Evolutionary conservation across 2,888 invertebrate species (phyloP).

Genomic region (Hydriomena furcata): DNA sequence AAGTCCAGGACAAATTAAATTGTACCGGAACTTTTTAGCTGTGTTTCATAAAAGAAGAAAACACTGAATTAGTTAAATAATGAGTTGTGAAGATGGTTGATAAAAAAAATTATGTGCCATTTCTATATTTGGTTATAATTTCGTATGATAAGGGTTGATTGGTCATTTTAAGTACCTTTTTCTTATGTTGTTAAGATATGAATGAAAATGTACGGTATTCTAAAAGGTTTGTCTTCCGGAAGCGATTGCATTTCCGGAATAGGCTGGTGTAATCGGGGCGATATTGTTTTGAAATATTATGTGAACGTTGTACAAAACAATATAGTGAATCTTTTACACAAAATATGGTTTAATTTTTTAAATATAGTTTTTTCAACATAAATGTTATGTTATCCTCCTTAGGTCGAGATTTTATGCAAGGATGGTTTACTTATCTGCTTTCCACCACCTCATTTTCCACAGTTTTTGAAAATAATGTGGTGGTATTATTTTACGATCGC

Average conservation of each 20-base stretch:
- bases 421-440: no score
- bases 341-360: constrained; percentile 44
- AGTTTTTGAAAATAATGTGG: no score
- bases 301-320: constrained; percentile 71
- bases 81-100: no score
- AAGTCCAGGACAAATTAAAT: background rate
- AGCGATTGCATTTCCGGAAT: constrained; percentile 30
- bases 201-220: constrained; percentile 32
- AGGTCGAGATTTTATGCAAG: no score
- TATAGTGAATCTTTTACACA: constrained; percentile 78
- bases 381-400: no score
- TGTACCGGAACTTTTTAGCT: no score
- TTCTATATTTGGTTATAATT: background rate
- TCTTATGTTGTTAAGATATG: constrained; percentile 17
- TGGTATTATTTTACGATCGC: no score
- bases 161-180: constrained; percentile 1
- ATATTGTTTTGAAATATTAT: constrained; percentile 77
- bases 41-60: no score
- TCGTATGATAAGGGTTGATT: background rate
- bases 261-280: constrained; percentile 57
- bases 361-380: no score
- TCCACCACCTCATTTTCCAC: no score
- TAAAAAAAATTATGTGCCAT: no score
- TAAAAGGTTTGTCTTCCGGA: constrained; percentile 47
- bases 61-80: no score